phyloP scores from a whole-genome alignment of 2,797 vertebrate species.

The Brotula barbata region DNA sequence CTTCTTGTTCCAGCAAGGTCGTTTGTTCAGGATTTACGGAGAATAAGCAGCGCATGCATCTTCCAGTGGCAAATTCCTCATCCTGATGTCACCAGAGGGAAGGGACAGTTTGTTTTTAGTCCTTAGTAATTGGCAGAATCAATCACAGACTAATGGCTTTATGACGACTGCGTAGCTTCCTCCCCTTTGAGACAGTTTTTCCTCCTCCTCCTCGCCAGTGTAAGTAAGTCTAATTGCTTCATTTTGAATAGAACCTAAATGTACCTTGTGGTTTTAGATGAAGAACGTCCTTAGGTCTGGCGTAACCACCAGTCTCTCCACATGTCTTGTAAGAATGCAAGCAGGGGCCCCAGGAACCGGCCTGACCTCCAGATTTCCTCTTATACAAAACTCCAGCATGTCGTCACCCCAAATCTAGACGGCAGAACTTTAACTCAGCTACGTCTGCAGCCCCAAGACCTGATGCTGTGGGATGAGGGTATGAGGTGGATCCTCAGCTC shows the following conservation, averaged over 20 bases:
- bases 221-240: slow-evolving; percentile 6
- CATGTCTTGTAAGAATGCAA: slow-evolving; percentile 4
- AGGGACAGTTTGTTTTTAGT: slow-evolving; percentile 52
- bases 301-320: slow-evolving; percentile 23
- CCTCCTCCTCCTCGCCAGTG: slow-evolving; percentile 6
- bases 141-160: slow-evolving; percentile 56
- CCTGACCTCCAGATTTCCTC: not conserved
- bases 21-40: slow-evolving; percentile 27
- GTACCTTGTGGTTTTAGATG: slow-evolving; percentile 13
- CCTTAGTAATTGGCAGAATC: slow-evolving; percentile 61
- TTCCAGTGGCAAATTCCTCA: slow-evolving; percentile 72
- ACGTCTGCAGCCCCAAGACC: not conserved
- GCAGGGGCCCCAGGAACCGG: not conserved
- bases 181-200: slow-evolving; percentile 5
- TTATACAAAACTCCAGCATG: not conserved
- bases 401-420: not conserved
- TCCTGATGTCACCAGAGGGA: slow-evolving; percentile 47
- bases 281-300: slow-evolving; percentile 38
- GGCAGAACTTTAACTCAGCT: too few species aligned
- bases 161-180: slow-evolving; percentile 27
- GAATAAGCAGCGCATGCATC: slow-evolving; percentile 50
- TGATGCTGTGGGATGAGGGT: too few species aligned
- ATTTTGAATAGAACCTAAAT: slow-evolving; percentile 8
- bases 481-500: too few species aligned
- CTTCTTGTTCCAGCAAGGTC: not conserved